Base-by-base conservation (phyloP, 2,888 invertebrate species). In the Ophioninae sp. region DNA sequence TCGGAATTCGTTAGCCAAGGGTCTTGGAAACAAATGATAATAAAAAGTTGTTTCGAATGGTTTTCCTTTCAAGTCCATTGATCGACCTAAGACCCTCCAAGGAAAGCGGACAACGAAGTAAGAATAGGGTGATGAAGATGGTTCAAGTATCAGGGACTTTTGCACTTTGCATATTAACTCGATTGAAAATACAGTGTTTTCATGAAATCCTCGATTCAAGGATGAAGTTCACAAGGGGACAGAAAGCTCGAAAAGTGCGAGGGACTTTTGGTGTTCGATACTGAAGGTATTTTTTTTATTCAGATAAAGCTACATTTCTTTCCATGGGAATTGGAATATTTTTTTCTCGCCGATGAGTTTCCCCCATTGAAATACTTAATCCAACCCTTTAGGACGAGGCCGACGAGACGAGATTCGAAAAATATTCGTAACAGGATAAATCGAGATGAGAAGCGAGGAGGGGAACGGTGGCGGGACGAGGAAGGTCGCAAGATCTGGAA, bases 331-430 rank as follows among this genome's bases (percentile, higher is more conserved):
- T 64, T 44, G 75, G 10, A 9, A 17, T 9, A 51, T 78, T 79
- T 77, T 30, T 80, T 76, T 77, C 78, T 61, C 74, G 44, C 67
- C 68, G 67, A 56, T 61, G 78, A 80, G 67, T 64, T 71, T 83
- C 79, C 51, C 68, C 80, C 85, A 89, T 89, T 89, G 88, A 88
- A 89, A 88, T 89, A 84, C 87, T 89, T 86, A 86, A 88, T 88
- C 85, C 86, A 88, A 90, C 87, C 87, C 87, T 89, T 89, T 87
- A 80, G 63, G 39, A 67, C 39, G 37, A 44, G 17, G 56, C 58
- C 17, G 67, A 22, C 23, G 51, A 56, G 56, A 37, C 37, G 64
- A 67, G 77, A 78, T 73, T 81, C 85, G 73, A 86, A 85, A 82
- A 77, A 85, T 87, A 83, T 87, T 85, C 85, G 81, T 81, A 87